Evolutionary conservation across 2,797 vertebrate species (phyloP).

Genomic region (Pangasius djambal): DNA sequence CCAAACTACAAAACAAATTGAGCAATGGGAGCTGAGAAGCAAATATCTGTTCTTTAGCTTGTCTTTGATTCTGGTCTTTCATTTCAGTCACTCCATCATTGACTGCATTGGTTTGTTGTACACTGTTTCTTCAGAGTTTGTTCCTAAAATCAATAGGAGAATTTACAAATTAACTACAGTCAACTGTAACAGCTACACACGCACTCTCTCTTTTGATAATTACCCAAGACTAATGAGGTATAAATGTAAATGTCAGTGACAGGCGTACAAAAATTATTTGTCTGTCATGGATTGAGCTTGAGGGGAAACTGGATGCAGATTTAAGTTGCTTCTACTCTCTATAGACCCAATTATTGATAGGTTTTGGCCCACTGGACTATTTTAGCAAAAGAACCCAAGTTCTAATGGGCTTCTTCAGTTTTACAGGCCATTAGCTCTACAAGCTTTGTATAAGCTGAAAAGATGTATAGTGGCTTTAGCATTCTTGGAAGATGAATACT

Average conservation of each 20-base stretch:
- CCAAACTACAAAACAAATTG: background rate
- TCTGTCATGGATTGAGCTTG: conserved; percentile 34
- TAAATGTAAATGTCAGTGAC: conserved; percentile 46
- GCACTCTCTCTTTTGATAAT: background rate
- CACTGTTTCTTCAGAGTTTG: background rate
- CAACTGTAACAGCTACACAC: conserved; percentile 21
- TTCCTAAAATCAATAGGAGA: background rate
- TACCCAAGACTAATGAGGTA: too few species aligned
- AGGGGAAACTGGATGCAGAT: conserved; percentile 13
- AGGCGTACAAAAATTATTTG: conserved; percentile 42
- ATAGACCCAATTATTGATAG: conserved; percentile 9
- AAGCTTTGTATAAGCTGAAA: too few species aligned
- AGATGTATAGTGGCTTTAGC: too few species aligned
- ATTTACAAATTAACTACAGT: background rate
- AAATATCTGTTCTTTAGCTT: conserved; percentile 18
- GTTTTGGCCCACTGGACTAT: too few species aligned
- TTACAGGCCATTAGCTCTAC: too few species aligned
- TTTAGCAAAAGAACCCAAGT: too few species aligned
- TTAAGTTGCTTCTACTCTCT: conserved; percentile 17
- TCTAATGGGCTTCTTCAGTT: too few species aligned
- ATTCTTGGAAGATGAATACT: too few species aligned
- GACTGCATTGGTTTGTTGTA: background rate
- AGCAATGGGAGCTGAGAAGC: background rate
- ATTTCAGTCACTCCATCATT: background rate
- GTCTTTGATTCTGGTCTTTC: background rate